A percentile compares a stretch with the other conserved stretches of the same genome.
These are phyloP conservation scores for Globodera ellingtonae DNA, from an alignment of 1,140 invertebrate species.

Conservation along the genomic window DNA sequence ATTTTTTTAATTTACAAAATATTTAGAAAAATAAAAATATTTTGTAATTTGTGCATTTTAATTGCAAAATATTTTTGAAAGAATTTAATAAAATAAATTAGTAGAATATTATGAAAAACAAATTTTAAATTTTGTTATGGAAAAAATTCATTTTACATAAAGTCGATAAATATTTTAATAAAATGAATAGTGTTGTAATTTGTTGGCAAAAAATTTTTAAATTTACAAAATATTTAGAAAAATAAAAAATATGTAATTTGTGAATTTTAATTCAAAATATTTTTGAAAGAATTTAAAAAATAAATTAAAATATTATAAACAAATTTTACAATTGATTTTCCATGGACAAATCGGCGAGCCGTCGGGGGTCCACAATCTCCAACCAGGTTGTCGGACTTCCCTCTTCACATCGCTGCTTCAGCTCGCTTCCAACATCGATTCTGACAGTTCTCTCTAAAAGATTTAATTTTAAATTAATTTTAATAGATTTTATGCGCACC, in stretches of 20 bases:
- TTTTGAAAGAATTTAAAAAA: too few species aligned
- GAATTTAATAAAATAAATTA: too few species aligned
- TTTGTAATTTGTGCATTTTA: neutral
- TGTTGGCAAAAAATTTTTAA: neutral
- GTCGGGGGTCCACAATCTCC: constrained; percentile 12
- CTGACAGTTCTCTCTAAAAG: constrained; percentile 1
- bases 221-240: neutral
- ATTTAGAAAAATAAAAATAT: too few species aligned
- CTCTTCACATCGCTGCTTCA: neutral
- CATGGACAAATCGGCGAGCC: constrained; percentile 12
- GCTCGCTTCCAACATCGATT: constrained; percentile 11
- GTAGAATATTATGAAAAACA: neutral
- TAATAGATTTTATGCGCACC: neutral
- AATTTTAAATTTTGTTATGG: neutral
- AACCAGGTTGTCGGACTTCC: constrained; percentile 12
- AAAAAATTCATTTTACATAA: too few species aligned
- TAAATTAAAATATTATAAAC: neutral
- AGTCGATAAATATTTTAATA: neutral
- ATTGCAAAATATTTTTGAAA: neutral
- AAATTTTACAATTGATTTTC: constrained; percentile 22
- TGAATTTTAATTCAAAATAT: neutral
- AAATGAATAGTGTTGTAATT: too few species aligned
- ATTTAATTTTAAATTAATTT: neutral
- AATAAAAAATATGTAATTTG: too few species aligned
- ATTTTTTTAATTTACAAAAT: neutral